Percentiles rank a stretch among this genome's conserved stretches.
Evolutionary conservation across 2,113 vertebrate genomes (phyloP).

Genomic region (Pangasianodon hypophthalmus): DNA sequence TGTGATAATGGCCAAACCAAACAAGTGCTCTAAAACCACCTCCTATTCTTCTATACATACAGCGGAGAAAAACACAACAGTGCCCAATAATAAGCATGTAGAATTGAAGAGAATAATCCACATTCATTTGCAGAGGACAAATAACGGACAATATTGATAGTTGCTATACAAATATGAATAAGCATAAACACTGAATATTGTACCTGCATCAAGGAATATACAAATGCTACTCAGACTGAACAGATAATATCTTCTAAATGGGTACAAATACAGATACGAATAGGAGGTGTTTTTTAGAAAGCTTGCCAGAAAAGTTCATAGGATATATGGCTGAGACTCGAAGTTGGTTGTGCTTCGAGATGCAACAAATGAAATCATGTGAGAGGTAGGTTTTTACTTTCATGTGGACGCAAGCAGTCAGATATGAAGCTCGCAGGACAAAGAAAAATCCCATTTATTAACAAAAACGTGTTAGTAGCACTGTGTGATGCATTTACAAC

Average conservation of each 20-base stretch:
- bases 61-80: neutral
- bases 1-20: conserved; percentile 34
- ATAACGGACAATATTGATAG: neutral
- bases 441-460: neutral
- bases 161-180: neutral
- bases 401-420: neutral
- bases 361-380: neutral
- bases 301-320: neutral
- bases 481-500: neutral
- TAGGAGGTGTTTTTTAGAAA: neutral
- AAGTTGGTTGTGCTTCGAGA: neutral
- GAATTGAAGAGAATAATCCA: neutral
- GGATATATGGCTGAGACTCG: neutral
- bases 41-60: neutral
- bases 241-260: neutral
- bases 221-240: neutral
- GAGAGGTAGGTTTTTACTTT: neutral
- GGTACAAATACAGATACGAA: neutral
- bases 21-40: conserved; percentile 4
- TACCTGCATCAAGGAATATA: neutral
- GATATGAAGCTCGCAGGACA: neutral
- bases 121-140: neutral
- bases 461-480: neutral
- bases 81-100: neutral
- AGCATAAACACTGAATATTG: neutral